A percentile compares a stretch with the other conserved stretches of the same genome.
Conservation (phyloP, 2,797 vertebrate genomes). For the Acanthiza pusilla region DNA sequence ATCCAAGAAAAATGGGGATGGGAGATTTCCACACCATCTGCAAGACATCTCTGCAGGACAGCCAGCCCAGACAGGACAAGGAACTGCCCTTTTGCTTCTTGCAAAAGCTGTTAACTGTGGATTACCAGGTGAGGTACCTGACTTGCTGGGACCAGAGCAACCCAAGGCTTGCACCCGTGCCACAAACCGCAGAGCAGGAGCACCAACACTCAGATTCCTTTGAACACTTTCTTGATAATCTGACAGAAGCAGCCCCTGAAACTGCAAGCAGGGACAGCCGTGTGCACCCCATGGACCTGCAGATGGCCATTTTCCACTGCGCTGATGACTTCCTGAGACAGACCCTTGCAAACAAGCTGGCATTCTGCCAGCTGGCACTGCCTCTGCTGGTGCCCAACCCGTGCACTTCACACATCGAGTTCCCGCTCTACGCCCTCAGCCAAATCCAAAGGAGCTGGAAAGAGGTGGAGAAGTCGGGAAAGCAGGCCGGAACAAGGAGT, state of each 20-base stretch:
- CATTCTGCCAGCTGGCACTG: constrained; percentile 76
- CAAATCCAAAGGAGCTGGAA: constrained; percentile 56
- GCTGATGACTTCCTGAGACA: constrained; percentile 74
- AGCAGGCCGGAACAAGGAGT: not conserved
- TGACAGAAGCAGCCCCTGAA: not conserved
- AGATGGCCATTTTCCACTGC: constrained; percentile 76
- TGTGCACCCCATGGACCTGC: constrained; percentile 75
- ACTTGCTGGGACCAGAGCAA: not conserved
- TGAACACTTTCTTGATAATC: not conserved
- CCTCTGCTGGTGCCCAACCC: constrained; percentile 76
- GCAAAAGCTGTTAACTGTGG: constrained; percentile 69
- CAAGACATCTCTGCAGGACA: constrained; percentile 5
- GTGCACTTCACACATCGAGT: constrained; percentile 53
- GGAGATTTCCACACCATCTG: constrained; percentile 55
- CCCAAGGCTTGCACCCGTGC: fast-evolving
- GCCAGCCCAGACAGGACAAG: constrained; percentile 3
- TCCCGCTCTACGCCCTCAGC: constrained; percentile 71
- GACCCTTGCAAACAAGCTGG: constrained; percentile 69
- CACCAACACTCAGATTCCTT: not conserved
- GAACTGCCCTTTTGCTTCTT: constrained; percentile 58
- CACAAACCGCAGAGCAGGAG: not conserved
- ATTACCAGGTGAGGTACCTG: constrained; percentile 68
- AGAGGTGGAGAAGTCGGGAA: not conserved
- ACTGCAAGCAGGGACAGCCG: not conserved
- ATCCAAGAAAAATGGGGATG: constrained; percentile 52